A percentile compares a stretch with the other conserved stretches of the same genome.
phyloP scores from a whole-genome alignment of 2,888 invertebrate genomes.

The Sepioteuthis lessoniana region DNA sequence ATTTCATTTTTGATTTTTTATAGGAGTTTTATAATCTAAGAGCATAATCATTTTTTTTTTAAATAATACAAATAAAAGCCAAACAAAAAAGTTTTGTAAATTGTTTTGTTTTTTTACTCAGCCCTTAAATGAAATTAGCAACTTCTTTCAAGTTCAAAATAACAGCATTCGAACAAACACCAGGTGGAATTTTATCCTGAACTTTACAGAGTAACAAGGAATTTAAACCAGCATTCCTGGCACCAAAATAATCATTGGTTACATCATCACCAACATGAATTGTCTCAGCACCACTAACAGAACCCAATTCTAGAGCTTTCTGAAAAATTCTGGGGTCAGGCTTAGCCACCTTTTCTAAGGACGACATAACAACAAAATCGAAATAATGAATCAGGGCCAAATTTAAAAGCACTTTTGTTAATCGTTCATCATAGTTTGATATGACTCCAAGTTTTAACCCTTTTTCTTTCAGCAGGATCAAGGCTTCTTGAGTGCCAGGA shows the following conservation, averaged over 20 bases:
- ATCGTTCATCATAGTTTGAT: constrained; percentile 90
- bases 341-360: constrained; percentile 84
- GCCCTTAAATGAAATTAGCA: not conserved
- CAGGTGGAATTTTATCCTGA: constrained; percentile 47
- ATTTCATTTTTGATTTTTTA: no score
- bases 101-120: no score
- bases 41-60: no score
- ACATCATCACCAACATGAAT: constrained; percentile 89
- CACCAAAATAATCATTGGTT: constrained; percentile 85
- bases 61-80: no score
- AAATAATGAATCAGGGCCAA: constrained; percentile 83
- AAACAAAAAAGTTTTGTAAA: no score
- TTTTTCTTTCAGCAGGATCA: constrained; percentile 58
- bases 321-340: constrained; percentile 85
- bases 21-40: no score
- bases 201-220: constrained; percentile 76
- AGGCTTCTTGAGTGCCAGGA: constrained; percentile 57
- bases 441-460: constrained; percentile 82
- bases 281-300: constrained; percentile 79
- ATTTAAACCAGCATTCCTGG: constrained; percentile 85
- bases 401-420: constrained; percentile 82
- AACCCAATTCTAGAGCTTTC: constrained; percentile 78
- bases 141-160: constrained; percentile 51
- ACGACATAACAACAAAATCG: constrained; percentile 87
- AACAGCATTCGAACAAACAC: constrained; percentile 49